Base-by-base conservation (phyloP, 1,140 invertebrate species). In the Lanistes nyassanus region DNA sequence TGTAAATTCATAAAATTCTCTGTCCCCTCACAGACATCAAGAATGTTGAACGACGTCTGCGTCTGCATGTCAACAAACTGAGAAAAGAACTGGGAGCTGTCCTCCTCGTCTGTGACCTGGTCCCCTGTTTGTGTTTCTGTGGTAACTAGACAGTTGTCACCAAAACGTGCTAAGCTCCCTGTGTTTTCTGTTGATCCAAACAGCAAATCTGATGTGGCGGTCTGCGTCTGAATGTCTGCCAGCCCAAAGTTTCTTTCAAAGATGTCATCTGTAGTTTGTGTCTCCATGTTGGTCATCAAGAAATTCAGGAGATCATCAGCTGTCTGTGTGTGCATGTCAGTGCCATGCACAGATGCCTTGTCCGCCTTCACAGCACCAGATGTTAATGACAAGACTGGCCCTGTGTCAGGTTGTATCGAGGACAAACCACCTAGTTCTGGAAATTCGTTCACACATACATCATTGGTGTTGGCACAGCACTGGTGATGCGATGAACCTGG, bases 281-380 rank as follows among this genome's bases (percentile, higher is more conserved):
- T 77, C 39, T 77, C 76, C 71, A 77, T 77, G 56, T 77, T 77
- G 26, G 51, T 77, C 76, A 77, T 77, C 11, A 77, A 58, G 55
- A 74, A 74, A 9, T 69, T 37, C n/a, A 77, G 71, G 9, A 74
- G 55, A 34, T 77, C 76, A 19, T 77, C 76, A 0, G 71, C 76
- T 34, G 76, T 77, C 36, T 77, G 76, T 0, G 76, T 77, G 55
- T 77, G 76, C 37, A 51, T 77, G 58, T 77, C 76, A 11, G 65
- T 74, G 31, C 56, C 70, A 13, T 51, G n/a, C 37, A 39, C 60
- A 21, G 60, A 58, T 16, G 26, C 4, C 31, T 23, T 60, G 31
- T 34, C n/a, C 23, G 23, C n/a, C 31, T 60, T 60, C 31, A 60
- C 23, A 29, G 4, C 7, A 23, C 23, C 23, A 11, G 58, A 16